Conservation (phyloP, 2,888 invertebrate species). For the Lypha dubia region DNA sequence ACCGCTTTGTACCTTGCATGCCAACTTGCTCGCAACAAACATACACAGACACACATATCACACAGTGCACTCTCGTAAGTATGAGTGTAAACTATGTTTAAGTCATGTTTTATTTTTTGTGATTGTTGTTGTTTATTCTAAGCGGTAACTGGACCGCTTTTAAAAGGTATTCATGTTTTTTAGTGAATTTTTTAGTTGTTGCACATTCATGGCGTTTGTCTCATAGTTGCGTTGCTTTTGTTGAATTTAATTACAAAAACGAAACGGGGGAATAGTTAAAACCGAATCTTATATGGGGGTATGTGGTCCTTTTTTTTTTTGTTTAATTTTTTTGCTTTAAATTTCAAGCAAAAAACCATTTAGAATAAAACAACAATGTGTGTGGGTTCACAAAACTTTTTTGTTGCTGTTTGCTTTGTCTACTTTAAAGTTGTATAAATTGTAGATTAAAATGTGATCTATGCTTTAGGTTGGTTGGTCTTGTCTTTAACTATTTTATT, state of each 20-base stretch:
- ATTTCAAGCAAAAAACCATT: constrained; percentile 58
- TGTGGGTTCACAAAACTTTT: constrained; percentile 64
- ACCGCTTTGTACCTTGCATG: constrained; percentile 58
- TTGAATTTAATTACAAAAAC: constrained; percentile 69
- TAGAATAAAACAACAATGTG: constrained; percentile 53
- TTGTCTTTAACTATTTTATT: constrained; percentile 32
- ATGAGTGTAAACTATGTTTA: constrained; percentile 51
- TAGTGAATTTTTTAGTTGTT: constrained; percentile 9
- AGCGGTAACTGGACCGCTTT: constrained; percentile 56
- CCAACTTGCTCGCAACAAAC: neutral
- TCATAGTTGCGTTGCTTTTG: constrained; percentile 63
- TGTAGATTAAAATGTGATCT: constrained; percentile 67
- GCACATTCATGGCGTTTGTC: constrained; percentile 54
- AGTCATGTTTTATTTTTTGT: constrained; percentile 61
- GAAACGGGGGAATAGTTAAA: constrained; percentile 23
- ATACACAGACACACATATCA: neutral
- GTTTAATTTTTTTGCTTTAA: too few relatives aligned
- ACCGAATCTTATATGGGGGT: constrained; percentile 1
- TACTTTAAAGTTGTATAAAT: constrained; percentile 19
- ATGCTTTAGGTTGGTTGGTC: constrained; percentile 32
- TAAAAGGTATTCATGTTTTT: constrained; percentile 47
- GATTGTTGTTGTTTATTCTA: neutral
- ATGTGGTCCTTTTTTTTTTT: constrained; percentile 26
- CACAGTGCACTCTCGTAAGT: neutral
- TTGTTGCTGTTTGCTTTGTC: constrained; percentile 26